A percentile compares a stretch with the other conserved stretches of the same genome.
phyloP scores from a whole-genome alignment of 2,797 vertebrate species.

The Cichlasoma orientale region DNA sequence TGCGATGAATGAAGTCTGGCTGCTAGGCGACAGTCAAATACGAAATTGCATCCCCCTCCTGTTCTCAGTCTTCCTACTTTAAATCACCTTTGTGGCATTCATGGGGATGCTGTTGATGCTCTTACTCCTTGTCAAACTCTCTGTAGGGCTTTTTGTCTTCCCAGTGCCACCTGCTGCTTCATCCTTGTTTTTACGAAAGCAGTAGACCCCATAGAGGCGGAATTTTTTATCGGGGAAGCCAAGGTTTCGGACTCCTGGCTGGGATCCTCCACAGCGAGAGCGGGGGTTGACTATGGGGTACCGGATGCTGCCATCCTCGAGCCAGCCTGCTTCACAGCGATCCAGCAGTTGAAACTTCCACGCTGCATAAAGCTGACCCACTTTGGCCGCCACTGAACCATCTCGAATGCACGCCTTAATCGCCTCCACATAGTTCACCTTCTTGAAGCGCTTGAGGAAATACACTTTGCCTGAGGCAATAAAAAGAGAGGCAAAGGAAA shows the following conservation, averaged over 20 bases:
- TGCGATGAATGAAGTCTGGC: slow-evolving; percentile 63
- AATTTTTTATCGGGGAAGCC: slow-evolving; percentile 93
- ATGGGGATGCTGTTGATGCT: slow-evolving; percentile 39
- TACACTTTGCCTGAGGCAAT: slow-evolving; percentile 87
- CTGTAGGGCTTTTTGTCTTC: slow-evolving; percentile 19
- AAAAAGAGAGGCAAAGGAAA: neutral
- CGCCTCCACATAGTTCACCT: slow-evolving; percentile 89
- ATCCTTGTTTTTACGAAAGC: slow-evolving; percentile 81
- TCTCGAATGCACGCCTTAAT: slow-evolving; percentile 87
- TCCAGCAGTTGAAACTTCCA: slow-evolving; percentile 96
- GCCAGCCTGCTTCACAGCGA: slow-evolving; percentile 93
- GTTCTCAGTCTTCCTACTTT: slow-evolving; percentile 31
- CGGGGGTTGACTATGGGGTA: slow-evolving; percentile 96
- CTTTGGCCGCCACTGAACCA: slow-evolving; percentile 86
- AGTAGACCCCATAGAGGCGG: slow-evolving; percentile 93
- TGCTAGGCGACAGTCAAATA: slow-evolving; percentile 54
- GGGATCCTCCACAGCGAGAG: slow-evolving; percentile 86
- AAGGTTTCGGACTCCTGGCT: slow-evolving; percentile 89
- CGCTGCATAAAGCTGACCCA: slow-evolving; percentile 93
- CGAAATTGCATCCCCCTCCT: slow-evolving; percentile 25
- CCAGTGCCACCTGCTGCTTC: slow-evolving; percentile 15
- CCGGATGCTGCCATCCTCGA: slow-evolving; percentile 92
- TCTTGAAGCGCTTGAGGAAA: slow-evolving; percentile 93
- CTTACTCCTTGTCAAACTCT: slow-evolving; percentile 29
- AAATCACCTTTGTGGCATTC: slow-evolving; percentile 65